Conservation (phyloP, 2,797 vertebrate genomes). For the Leucoraja ocellata region DNA sequence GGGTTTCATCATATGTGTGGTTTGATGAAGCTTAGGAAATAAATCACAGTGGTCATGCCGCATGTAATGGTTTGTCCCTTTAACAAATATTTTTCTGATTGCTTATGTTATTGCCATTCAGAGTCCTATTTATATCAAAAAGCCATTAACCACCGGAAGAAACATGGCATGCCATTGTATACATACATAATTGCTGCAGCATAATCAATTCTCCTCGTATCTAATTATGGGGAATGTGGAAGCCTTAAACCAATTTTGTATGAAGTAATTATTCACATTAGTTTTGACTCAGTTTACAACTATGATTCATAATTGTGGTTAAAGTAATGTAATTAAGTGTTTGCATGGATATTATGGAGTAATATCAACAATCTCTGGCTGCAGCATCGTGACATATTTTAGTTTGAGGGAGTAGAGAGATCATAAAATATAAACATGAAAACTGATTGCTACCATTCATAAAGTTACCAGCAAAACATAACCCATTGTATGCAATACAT, state of each 20-base stretch:
- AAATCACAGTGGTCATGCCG: neutral
- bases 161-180: slow-evolving; percentile 22
- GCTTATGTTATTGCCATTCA: slow-evolving; percentile 22
- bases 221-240: slow-evolving; percentile 24
- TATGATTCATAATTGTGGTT: neutral
- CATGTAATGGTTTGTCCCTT: slow-evolving; percentile 17
- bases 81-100: slow-evolving; percentile 35
- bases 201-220: slow-evolving; percentile 19
- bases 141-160: slow-evolving; percentile 33
- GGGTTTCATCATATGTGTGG: neutral
- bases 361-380: neutral
- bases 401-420: neutral
- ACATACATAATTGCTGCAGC: slow-evolving; percentile 14
- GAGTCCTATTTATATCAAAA: neutral
- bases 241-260: neutral
- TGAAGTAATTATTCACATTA: slow-evolving; percentile 1
- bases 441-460: neutral
- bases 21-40: neutral
- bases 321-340: slow-evolving; percentile 2
- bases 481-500: neutral
- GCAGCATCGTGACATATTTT: neutral
- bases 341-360: neutral
- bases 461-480: neutral
- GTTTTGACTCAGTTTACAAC: slow-evolving; percentile 15
- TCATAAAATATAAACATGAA: neutral